These are phyloP conservation scores for Acheta domesticus DNA, from an alignment of 2,888 invertebrate species.

Conservation along the genomic window DNA sequence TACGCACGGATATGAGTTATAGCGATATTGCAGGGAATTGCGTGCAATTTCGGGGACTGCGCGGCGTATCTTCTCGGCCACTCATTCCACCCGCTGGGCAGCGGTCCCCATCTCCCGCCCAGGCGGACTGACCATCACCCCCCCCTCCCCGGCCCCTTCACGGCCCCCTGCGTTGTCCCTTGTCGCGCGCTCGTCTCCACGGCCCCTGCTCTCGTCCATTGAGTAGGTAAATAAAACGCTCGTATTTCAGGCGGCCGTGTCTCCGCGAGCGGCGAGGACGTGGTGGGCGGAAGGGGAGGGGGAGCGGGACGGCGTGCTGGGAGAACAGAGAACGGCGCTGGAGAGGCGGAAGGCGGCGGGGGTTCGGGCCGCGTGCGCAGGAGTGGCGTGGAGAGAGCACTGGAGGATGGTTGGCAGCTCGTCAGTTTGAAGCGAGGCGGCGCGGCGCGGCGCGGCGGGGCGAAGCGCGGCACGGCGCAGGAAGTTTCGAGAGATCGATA, in stretches of 20 bases:
- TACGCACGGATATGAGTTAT: background rate
- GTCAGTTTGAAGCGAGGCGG: background rate
- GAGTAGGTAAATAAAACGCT: slow-evolving; percentile 32
- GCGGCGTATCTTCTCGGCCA: background rate
- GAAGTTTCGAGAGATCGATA: slow-evolving; percentile 21
- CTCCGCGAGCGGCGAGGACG: background rate
- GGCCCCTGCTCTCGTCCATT: slow-evolving; percentile 20
- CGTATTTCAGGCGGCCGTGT: slow-evolving; percentile 22
- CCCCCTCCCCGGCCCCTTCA: no score
- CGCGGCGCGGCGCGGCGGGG: slow-evolving; percentile 4
- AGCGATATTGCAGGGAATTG: background rate
- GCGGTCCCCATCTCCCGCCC: background rate
- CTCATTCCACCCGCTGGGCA: background rate
- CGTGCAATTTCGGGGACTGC: background rate
- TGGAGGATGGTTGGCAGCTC: background rate
- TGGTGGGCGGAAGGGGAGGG: no score
- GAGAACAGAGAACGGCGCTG: background rate
- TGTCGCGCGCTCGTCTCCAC: background rate
- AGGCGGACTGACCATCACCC: background rate
- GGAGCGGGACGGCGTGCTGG: background rate
- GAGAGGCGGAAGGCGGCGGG: no score
- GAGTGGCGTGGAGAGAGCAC: background rate
- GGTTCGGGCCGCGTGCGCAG: background rate
- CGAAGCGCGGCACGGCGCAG: slow-evolving; percentile 12
- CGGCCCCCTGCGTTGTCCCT: background rate